Evolutionary conservation across 2,113 vertebrate species (phyloP).

Genomic region (Odobenus rosmarus): DNA sequence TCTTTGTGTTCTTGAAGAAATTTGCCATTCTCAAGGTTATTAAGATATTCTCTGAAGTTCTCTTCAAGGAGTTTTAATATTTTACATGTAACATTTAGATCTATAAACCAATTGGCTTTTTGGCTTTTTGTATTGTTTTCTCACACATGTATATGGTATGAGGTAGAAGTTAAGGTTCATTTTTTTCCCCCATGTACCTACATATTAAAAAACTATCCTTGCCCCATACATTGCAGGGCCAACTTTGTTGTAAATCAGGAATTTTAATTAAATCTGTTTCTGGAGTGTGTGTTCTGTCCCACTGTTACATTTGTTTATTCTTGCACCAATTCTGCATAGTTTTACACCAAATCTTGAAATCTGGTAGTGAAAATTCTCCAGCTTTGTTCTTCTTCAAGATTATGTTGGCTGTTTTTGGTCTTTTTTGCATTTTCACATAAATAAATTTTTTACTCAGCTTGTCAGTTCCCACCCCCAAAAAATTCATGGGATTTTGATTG

Average conservation of each 20-base stretch:
- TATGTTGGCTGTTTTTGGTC: not conserved
- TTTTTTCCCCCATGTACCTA: not conserved
- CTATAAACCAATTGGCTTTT: not conserved
- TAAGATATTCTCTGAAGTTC: not conserved
- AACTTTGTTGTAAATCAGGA: not conserved
- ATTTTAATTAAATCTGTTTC: not conserved
- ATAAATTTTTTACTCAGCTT: not conserved
- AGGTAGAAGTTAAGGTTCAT: not conserved
- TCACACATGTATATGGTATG: not conserved
- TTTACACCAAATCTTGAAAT: not conserved
- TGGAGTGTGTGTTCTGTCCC: not conserved
- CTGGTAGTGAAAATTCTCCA: not conserved
- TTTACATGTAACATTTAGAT: not conserved
- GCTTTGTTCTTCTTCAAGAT: not conserved
- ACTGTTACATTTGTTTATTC: not conserved
- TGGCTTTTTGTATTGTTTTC: not conserved
- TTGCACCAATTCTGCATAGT: not conserved
- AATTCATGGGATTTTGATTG: not conserved
- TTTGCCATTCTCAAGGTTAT: not conserved
- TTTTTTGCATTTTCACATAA: not conserved
- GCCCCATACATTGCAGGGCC: not conserved
- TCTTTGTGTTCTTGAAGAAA: not conserved
- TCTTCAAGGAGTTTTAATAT: not conserved
- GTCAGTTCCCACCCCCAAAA: not conserved
- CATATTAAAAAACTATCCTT: not conserved